These are phyloP conservation scores for Arremon aurantiirostris DNA, from an alignment of 2,797 vertebrate species.

Conservation along the genomic window DNA sequence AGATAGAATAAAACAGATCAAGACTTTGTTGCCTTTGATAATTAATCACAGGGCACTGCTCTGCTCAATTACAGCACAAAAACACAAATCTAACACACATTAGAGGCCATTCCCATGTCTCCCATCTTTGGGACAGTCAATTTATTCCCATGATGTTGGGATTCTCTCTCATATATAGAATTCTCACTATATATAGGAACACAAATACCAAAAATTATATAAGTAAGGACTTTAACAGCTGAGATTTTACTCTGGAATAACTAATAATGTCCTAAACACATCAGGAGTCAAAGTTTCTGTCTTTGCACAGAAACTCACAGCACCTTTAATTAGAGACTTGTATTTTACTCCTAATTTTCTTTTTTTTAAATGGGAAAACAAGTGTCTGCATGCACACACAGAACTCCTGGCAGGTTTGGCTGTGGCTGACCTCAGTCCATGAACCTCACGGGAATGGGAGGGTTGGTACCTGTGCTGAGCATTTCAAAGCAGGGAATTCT, in stretches of 20 bases:
- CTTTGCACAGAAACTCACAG: background rate
- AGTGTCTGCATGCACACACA: background rate
- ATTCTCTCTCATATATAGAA: background rate
- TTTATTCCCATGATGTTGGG: background rate
- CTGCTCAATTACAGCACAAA: background rate
- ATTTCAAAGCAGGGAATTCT: conserved; percentile 24
- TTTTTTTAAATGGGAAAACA: background rate
- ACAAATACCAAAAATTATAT: background rate
- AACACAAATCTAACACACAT: background rate
- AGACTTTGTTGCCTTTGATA: background rate
- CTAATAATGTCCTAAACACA: background rate
- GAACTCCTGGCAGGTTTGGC: background rate
- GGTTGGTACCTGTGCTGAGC: background rate
- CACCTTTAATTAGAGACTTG: background rate
- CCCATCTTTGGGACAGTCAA: background rate
- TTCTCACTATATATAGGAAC: background rate
- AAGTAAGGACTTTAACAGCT: background rate
- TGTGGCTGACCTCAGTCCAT: conserved; percentile 4
- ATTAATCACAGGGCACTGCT: background rate
- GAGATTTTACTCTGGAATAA: background rate
- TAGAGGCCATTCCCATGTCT: background rate
- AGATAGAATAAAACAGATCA: background rate
- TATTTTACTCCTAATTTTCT: background rate
- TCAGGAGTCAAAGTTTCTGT: background rate
- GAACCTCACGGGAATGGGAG: background rate